phyloP scores from a whole-genome alignment of 2,888 invertebrate genomes.

The Nowickia ferox region DNA sequence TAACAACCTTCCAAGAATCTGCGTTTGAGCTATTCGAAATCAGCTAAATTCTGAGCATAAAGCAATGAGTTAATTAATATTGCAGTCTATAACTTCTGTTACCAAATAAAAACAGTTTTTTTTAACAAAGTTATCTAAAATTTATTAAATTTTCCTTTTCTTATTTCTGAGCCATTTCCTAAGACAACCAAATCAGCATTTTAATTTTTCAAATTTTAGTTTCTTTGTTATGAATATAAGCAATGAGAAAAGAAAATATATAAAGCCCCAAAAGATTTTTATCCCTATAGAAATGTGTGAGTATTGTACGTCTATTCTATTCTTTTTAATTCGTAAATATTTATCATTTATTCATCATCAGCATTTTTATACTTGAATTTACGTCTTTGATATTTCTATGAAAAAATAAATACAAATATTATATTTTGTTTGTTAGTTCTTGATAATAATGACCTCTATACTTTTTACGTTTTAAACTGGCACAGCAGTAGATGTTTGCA shows the following conservation, averaged over 20 bases:
- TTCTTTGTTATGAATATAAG: not conserved
- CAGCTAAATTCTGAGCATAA: too few relatives aligned
- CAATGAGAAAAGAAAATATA: not conserved
- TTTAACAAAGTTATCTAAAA: too few relatives aligned
- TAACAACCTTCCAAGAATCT: too few relatives aligned
- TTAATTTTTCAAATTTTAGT: slow-evolving; percentile 20
- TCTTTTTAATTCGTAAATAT: not conserved
- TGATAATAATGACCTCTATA: slow-evolving; percentile 26
- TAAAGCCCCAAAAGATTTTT: not conserved
- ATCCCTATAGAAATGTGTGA: not conserved
- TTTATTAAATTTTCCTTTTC: not conserved
- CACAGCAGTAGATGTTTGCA: not conserved
- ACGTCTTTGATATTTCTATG: slow-evolving; percentile 25
- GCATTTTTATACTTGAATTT: slow-evolving; percentile 12
- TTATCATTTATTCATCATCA: slow-evolving; percentile 17
- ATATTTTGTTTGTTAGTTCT: slow-evolving; percentile 15
- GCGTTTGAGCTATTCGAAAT: too few relatives aligned
- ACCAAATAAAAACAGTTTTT: too few relatives aligned
- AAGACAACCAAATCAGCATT: slow-evolving; percentile 24
- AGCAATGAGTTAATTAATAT: too few relatives aligned
- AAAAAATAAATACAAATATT: not conserved
- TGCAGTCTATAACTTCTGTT: too few relatives aligned
- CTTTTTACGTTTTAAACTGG: not conserved
- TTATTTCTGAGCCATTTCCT: slow-evolving; percentile 30
- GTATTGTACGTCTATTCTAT: not conserved